phyloP scores from a whole-genome alignment of 2,888 invertebrate genomes.

The Mythimna impura region DNA sequence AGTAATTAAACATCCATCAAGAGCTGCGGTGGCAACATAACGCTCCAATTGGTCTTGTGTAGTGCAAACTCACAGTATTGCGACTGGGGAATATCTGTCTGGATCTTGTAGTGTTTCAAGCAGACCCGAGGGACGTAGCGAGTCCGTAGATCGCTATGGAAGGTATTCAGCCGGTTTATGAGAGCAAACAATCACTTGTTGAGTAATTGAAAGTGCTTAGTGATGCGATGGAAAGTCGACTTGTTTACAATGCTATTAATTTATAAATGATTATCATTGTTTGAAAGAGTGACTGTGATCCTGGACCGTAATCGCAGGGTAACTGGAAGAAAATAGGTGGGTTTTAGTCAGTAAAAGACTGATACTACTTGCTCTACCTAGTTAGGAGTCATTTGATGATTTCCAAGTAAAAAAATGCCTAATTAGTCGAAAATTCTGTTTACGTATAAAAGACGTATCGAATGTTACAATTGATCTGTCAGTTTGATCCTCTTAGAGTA shows the following conservation, averaged over 20 bases:
- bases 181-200: slow-evolving; percentile 23
- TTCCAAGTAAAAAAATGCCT: too few relatives aligned
- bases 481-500: too few relatives aligned
- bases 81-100: slow-evolving; percentile 19
- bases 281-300: not conserved
- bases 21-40: slow-evolving; percentile 33
- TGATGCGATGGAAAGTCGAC: not conserved
- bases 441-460: too few relatives aligned
- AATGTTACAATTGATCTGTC: too few relatives aligned
- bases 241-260: too few relatives aligned
- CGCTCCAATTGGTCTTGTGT: slow-evolving; percentile 30
- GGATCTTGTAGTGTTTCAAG: slow-evolving; percentile 30
- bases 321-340: too few relatives aligned
- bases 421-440: too few relatives aligned
- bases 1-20: slow-evolving; percentile 62
- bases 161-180: not conserved
- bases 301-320: too few relatives aligned
- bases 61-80: slow-evolving; percentile 13
- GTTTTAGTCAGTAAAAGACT: too few relatives aligned
- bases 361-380: too few relatives aligned
- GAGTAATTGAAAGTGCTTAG: slow-evolving; percentile 22
- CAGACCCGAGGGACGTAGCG: slow-evolving; percentile 19
- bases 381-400: too few relatives aligned
- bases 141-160: not conserved
- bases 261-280: not conserved